Base-by-base conservation (phyloP, 2,113 vertebrate genomes). In the Tretioscincus oriximinensis region DNA sequence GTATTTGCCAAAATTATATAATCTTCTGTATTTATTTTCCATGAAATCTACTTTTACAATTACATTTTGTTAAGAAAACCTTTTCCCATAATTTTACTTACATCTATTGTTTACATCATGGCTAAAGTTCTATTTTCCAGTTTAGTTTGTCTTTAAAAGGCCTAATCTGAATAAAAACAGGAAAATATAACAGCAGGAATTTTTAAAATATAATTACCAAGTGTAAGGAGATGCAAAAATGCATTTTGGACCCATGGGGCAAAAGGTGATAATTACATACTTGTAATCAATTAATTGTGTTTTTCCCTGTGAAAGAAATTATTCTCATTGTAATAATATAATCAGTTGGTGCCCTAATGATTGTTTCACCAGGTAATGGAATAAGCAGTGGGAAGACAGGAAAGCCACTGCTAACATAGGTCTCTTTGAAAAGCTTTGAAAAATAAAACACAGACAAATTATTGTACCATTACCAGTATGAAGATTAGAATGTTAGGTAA, bases 261-360 rank as follows among this genome's bases (percentile, higher is more conserved):
- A 81, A 81, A 72, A 63, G n/a, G 75, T 10, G 1, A 1, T 77
- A 83, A 81, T 87, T 85, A 83, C 61, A 73, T 85, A 76, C 41
- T 78, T 61, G 28, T 87, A 84, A 79, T 29, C 54, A 88, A 91
- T 82, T 86, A 88, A 92, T 83, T 83, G 63, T 24, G 84, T 58
- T 88, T 77, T 84, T 8, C 67, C 75, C 76, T 88, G 75, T 77
- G 85, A 88, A 86, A 66, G 18, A 24, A 29, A 76, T 18, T 73
- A 73, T 58, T 85, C 73, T 61, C 49, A 1, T 31, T 78, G 76
- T 64, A 3, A 2, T 71, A 84, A 68, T 63, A 41, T 58, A 79
- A 78, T 10, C 76, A 82, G 28, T 68, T 91, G 67, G 61, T 83
- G 73, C 26, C 67, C 41, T 73, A 45, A 28, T 73, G 66, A 65